These are phyloP conservation scores for Sinocyclocheilus anshuiensis DNA, from an alignment of 2,113 vertebrate genomes.

Conservation along the genomic window DNA sequence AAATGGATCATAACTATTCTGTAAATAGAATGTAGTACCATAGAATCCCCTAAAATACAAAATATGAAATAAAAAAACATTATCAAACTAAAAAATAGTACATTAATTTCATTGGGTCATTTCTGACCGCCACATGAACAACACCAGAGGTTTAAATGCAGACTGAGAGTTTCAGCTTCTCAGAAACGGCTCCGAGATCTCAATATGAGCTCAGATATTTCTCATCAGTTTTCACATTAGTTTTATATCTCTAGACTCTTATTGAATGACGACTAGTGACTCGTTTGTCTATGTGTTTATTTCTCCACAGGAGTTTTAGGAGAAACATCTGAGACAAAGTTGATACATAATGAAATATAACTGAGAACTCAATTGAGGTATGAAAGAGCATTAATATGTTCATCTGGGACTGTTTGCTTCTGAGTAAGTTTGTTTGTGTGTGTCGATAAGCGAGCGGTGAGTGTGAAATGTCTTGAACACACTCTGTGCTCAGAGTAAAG, in stretches of 20 bases:
- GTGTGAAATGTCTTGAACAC: constrained; percentile 22
- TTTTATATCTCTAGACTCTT: too few species aligned
- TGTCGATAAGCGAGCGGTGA: not conserved
- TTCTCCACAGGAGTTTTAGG: not conserved
- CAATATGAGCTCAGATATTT: not conserved
- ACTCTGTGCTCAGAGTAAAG: not conserved
- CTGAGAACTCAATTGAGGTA: not conserved
- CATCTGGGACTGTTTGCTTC: not conserved
- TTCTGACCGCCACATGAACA: too few species aligned
- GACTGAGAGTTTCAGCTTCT: not conserved
- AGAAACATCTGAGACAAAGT: not conserved
- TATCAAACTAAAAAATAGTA: too few species aligned
- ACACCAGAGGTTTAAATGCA: too few species aligned
- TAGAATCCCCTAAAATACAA: too few species aligned
- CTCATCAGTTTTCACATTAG: not conserved
- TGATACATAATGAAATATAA: not conserved
- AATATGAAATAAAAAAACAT: too few species aligned
- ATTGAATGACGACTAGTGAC: not conserved
- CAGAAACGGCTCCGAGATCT: not conserved
- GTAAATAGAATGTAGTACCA: too few species aligned
- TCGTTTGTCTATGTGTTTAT: not conserved
- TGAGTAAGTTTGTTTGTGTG: not conserved
- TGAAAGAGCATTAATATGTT: not conserved
- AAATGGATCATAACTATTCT: too few species aligned
- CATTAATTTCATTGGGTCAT: too few species aligned